A percentile compares a stretch with the other conserved stretches of the same genome.
phyloP scores from a whole-genome alignment of 2,888 invertebrate species.

The Andrena praecox region DNA sequence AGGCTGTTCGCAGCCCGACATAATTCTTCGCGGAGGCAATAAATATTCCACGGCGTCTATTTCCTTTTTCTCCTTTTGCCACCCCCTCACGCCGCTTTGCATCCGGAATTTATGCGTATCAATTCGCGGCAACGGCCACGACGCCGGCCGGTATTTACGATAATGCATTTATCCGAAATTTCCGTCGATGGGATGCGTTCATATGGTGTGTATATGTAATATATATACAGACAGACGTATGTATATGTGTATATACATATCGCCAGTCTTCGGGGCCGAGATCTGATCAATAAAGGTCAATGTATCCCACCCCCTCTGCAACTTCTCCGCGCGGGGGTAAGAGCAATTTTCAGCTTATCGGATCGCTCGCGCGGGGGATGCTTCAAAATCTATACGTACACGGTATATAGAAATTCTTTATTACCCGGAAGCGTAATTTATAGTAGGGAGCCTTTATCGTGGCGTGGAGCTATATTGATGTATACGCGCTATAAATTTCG shows the following conservation, averaged over 20 bases:
- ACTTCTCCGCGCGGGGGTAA: conserved; percentile 27
- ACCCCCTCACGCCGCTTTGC: neutral
- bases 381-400: conserved; percentile 25
- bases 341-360: conserved; percentile 59
- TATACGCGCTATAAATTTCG: conserved; percentile 23
- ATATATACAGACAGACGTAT: neutral
- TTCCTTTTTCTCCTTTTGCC: conserved; percentile 28
- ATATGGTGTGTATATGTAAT: neutral
- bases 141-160: conserved; percentile 38
- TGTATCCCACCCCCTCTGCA: conserved; percentile 37
- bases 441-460: conserved; percentile 11
- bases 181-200: conserved; percentile 15
- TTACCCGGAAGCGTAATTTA: conserved; percentile 30
- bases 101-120: conserved; percentile 45
- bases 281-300: conserved; percentile 61
- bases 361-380: conserved; percentile 22
- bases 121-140: conserved; percentile 32
- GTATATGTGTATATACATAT: neutral
- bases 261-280: conserved; percentile 33
- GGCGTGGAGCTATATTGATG: conserved; percentile 8
- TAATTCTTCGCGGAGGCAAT: conserved; percentile 22
- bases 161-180: conserved; percentile 50
- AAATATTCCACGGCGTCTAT: conserved; percentile 27
- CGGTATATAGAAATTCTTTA: conserved; percentile 33
- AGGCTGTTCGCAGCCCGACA: neutral